These are phyloP conservation scores for Antrozous pallidus DNA, from an alignment of 2,797 vertebrate species.

Conservation along the genomic window DNA sequence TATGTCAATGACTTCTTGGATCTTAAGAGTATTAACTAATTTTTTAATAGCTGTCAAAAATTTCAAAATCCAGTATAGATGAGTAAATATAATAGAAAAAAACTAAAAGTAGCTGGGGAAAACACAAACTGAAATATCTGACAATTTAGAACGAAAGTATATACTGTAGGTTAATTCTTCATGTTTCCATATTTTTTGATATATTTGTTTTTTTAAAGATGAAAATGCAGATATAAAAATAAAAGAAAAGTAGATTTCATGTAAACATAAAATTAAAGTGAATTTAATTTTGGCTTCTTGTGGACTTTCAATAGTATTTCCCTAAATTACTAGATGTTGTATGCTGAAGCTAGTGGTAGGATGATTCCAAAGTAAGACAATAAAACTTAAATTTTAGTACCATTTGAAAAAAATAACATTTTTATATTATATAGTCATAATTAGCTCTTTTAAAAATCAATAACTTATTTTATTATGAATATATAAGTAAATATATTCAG, in stretches of 20 bases:
- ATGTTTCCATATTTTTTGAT: neutral
- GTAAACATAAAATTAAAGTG: neutral
- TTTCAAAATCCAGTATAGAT: slow-evolving; percentile 43
- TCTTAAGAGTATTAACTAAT: slow-evolving; percentile 58
- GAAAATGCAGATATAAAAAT: slow-evolving; percentile 6
- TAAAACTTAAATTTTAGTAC: neutral
- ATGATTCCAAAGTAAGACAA: neutral
- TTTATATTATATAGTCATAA: neutral
- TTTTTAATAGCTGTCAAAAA: slow-evolving; percentile 57
- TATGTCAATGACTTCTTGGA: slow-evolving; percentile 56
- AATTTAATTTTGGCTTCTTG: neutral
- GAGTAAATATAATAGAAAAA: slow-evolving; percentile 52
- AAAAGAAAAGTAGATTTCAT: neutral
- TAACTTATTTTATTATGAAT: neutral
- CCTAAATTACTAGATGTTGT: neutral
- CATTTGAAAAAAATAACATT: neutral
- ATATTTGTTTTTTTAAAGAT: neutral
- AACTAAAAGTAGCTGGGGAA: neutral
- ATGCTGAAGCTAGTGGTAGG: neutral
- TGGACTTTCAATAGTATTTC: neutral
- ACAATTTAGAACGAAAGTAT: slow-evolving; percentile 15
- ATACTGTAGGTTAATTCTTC: neutral
- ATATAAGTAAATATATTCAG: neutral
- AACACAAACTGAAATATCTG: slow-evolving; percentile 2
- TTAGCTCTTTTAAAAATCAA: neutral